Percentiles rank a stretch among this genome's conserved stretches.
These are phyloP conservation scores for Spicauda simplicius DNA, from an alignment of 2,888 invertebrate species.

Conservation along the genomic window DNA sequence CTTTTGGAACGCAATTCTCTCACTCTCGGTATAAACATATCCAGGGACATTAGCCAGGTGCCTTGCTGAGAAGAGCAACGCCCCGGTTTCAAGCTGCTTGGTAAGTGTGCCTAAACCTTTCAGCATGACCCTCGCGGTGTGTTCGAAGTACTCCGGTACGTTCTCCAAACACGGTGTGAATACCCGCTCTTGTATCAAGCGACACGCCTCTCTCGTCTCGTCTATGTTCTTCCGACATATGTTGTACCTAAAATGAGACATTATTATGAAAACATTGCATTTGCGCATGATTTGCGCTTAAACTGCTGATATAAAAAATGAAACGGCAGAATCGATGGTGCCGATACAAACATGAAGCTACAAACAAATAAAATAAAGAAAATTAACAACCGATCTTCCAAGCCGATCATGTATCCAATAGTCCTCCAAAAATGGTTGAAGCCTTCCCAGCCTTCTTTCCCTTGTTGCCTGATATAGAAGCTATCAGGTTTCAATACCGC, in stretches of 20 bases:
- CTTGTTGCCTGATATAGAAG: conserved; percentile 85
- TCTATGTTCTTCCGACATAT: conserved; percentile 84
- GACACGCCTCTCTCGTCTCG: conserved; percentile 84
- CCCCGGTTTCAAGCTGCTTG: conserved; percentile 73
- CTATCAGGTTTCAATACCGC: conserved; percentile 83
- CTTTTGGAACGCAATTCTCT: conserved; percentile 44
- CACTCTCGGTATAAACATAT: conserved; percentile 61
- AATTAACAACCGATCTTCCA: conserved; percentile 86
- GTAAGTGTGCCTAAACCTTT: conserved; percentile 86
- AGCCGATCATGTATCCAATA: conserved; percentile 90
- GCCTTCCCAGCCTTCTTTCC: conserved; percentile 86
- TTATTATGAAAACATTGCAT: no score
- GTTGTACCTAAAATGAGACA: conserved; percentile 82
- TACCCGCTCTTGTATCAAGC: conserved; percentile 79
- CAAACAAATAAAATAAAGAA: conserved; percentile 4
- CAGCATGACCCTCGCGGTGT: conserved; percentile 85
- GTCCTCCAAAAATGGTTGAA: conserved; percentile 92
- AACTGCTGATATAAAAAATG: no score
- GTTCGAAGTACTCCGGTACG: conserved; percentile 81
- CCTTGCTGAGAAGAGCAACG: conserved; percentile 77
- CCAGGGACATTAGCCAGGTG: conserved; percentile 79
- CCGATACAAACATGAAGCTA: no score
- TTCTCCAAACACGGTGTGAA: conserved; percentile 82
- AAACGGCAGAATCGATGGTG: no score
- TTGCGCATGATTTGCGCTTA: no score